Base-by-base conservation (phyloP, 2,888 invertebrate species). In the Dryobota labecula region DNA sequence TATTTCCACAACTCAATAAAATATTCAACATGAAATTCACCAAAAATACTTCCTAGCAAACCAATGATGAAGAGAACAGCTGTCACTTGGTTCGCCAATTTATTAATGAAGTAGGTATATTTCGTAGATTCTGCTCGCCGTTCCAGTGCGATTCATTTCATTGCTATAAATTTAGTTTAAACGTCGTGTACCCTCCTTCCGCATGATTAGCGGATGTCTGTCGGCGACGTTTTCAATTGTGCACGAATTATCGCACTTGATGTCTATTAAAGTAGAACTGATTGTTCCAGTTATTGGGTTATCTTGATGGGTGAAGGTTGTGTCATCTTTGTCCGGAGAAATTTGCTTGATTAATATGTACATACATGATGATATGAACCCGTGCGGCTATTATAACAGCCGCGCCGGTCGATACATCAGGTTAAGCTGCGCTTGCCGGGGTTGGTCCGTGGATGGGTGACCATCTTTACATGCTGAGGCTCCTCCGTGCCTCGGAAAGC, bases 161-260 rank as follows among this genome's bases (percentile, higher is more conserved):
- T 73, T 65, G 85, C 89, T 82, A 90, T 92, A 92, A 92, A 92
- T 92, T 89, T 84, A 81, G 86, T 85, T 79, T 77, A 84, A 86
- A 86, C 87, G 88, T 88, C 88, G 84, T 81, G 84, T 86, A 85
- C 86, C 88, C 82, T 85, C 88, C 84, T 89, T 89, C 86, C 83
- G 83, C 84, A 90, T 90, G 90, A 91, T 92, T 90, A 91, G 91
- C 89, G 88, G 89, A 86, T 84, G 87, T 88, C 91, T 92, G 92
- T 75, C 65, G 72, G 75, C 83, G 91, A 88, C 90, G 76, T 84
- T 84, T 85, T 82, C 86, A 86, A 87, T 87, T 88, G 88, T 80
- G 83, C 80, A 83, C 73, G 82, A 88, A 85, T 89, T 88, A 89
- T 87, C 81, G 83, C 61, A 77, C 78, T 78, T 87, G 85, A 85